Percentiles rank a stretch among this genome's conserved stretches.
Conservation (phyloP, 1,140 invertebrate genomes). For the Penaeus vannamei region DNA sequence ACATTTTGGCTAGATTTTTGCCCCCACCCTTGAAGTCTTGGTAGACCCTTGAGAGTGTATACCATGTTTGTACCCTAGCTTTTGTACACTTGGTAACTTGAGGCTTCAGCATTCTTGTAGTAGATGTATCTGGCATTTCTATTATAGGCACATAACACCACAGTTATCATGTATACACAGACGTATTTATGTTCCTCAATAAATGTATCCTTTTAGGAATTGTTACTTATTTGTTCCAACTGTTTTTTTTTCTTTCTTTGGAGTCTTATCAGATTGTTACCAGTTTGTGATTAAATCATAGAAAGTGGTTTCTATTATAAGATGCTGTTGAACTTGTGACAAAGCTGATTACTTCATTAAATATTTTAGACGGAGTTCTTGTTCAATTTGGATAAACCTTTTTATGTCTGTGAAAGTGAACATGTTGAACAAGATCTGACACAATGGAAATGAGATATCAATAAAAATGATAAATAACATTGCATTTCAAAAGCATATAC, state of each 20-base stretch:
- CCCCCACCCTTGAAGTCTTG: conserved; percentile 58
- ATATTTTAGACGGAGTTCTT: too few species aligned
- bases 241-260: conserved; percentile 11
- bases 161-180: conserved; percentile 64
- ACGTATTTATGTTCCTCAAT: conserved; percentile 66
- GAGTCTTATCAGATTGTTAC: conserved; percentile 9
- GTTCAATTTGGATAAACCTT: too few species aligned
- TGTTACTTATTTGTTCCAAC: conserved; percentile 33
- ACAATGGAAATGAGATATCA: too few species aligned
- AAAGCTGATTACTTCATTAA: too few species aligned
- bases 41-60: conserved; percentile 60
- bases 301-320: too few species aligned
- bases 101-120: conserved; percentile 64
- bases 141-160: conserved; percentile 65
- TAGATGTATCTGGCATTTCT: conserved; percentile 65
- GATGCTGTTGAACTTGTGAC: too few species aligned
- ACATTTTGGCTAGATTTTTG: conserved; percentile 30
- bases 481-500: too few species aligned
- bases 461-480: too few species aligned
- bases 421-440: too few species aligned
- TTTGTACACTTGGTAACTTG: conserved; percentile 66
- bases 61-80: conserved; percentile 64
- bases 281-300: too few species aligned
- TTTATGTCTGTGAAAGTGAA: too few species aligned
- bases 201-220: conserved; percentile 66